Conservation (phyloP, 2,888 invertebrate genomes). For the Plebejus anna region DNA sequence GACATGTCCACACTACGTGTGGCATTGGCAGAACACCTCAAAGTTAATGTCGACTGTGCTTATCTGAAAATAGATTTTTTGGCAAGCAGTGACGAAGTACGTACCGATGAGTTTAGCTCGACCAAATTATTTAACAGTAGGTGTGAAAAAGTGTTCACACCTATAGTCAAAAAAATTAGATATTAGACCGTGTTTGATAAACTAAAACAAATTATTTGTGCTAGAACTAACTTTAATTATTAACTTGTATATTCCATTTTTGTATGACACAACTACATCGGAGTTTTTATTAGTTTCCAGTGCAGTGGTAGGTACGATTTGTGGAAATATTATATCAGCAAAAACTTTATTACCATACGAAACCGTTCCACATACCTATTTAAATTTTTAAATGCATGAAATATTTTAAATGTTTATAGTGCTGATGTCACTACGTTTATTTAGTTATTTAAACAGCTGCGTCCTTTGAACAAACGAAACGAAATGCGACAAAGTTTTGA, state of each 20-base stretch:
- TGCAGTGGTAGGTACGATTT: background rate
- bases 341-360: slow-evolving; percentile 13
- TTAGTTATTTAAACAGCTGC: slow-evolving; percentile 65
- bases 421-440: slow-evolving; percentile 59
- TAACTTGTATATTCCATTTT: too few species aligned
- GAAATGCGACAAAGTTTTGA: slow-evolving; percentile 44
- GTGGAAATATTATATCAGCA: background rate
- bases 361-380: slow-evolving; percentile 12
- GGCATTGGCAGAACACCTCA: slow-evolving; percentile 43
- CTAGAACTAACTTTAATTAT: background rate
- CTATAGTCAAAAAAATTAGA: background rate
- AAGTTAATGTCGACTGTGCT: slow-evolving; percentile 41
- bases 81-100: slow-evolving; percentile 42
- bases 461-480: slow-evolving; percentile 65
- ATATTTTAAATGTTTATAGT: slow-evolving; percentile 33
- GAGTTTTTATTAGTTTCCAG: background rate
- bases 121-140: slow-evolving; percentile 43
- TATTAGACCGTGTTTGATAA: background rate
- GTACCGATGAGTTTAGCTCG: slow-evolving; percentile 40
- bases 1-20: slow-evolving; percentile 29
- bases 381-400: slow-evolving; percentile 29
- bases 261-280: background rate
- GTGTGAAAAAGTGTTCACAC: slow-evolving; percentile 43
- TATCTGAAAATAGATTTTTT: slow-evolving; percentile 44
- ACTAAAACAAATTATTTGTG: background rate